A percentile compares a stretch with the other conserved stretches of the same genome.
Evolutionary conservation across 2,888 invertebrate species (phyloP).

Genomic region (Eristalis arbustorum): DNA sequence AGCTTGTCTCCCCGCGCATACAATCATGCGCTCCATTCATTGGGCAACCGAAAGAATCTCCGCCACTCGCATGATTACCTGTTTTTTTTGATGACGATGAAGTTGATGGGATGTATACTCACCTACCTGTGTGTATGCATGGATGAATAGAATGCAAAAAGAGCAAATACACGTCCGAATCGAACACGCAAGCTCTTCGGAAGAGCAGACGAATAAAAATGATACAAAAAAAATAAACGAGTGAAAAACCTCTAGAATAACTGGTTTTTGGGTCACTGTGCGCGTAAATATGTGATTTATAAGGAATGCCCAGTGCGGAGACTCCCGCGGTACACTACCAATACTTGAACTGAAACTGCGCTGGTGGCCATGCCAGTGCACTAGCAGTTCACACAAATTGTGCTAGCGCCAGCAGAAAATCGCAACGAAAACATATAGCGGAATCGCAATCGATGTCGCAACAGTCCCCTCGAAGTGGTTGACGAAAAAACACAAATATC

Average conservation of each 20-base stretch:
- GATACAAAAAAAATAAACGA: background rate
- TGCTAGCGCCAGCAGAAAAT: conserved; percentile 52
- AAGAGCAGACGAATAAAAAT: conserved; percentile 14
- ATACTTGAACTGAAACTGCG: conserved; percentile 39
- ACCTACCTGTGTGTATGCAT: conserved; percentile 13
- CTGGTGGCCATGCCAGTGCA: conserved; percentile 30
- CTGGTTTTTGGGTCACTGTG: conserved; percentile 70
- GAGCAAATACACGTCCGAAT: background rate
- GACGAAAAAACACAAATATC: conserved; percentile 25
- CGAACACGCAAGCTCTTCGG: conserved; percentile 47
- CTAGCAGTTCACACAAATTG: background rate
- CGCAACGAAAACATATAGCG: background rate
- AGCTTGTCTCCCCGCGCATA: background rate
- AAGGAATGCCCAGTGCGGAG: conserved; percentile 28
- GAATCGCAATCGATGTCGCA: conserved; percentile 37
- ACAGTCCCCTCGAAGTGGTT: conserved; percentile 2
- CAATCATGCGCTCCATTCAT: background rate
- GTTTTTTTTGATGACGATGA: conserved; percentile 56
- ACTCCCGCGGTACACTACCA: conserved; percentile 25
- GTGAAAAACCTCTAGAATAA: conserved; percentile 59
- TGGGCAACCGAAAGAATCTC: conserved; percentile 40
- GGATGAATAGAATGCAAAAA: conserved; percentile 20
- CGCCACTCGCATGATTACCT: conserved; percentile 47
- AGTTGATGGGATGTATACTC: conserved; percentile 14
- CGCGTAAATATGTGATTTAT: conserved; percentile 62